Percentiles rank a stretch among this genome's conserved stretches.
Evolutionary conservation across 1,140 invertebrate species (phyloP).

Genomic region (Diploscapter pachys): DNA sequence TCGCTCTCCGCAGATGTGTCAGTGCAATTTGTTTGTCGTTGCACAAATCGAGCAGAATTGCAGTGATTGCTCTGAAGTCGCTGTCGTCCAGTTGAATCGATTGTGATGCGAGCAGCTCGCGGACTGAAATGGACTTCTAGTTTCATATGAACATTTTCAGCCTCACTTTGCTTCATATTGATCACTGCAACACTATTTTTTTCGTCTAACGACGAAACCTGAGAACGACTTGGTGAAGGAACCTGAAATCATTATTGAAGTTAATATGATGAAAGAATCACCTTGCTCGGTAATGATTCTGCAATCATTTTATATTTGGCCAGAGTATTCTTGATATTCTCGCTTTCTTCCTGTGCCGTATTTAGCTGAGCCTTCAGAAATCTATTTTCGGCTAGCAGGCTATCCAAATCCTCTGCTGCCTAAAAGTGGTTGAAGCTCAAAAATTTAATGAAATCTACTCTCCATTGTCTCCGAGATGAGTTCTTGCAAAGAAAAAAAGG

Average conservation of each 20-base stretch:
- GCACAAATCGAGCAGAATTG: slow-evolving; percentile 34
- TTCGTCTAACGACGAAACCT: neutral
- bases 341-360: slow-evolving; percentile 30
- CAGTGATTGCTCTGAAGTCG: slow-evolving; percentile 30
- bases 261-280: slow-evolving; percentile 3
- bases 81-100: slow-evolving; percentile 32
- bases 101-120: slow-evolving; percentile 29
- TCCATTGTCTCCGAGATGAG: neutral
- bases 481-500: no score
- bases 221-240: neutral
- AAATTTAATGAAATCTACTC: slow-evolving; percentile 5
- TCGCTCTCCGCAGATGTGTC: slow-evolving; percentile 28
- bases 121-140: slow-evolving; percentile 22
- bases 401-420: slow-evolving; percentile 34
- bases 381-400: slow-evolving; percentile 31
- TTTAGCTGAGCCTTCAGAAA: slow-evolving; percentile 35
- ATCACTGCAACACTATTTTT: slow-evolving; percentile 31
- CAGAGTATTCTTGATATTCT: slow-evolving; percentile 32
- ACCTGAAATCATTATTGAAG: neutral
- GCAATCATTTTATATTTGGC: slow-evolving; percentile 33
- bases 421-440: slow-evolving; percentile 20
- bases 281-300: slow-evolving; percentile 23
- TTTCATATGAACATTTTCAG: neutral
- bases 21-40: slow-evolving; percentile 37
- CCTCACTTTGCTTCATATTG: slow-evolving; percentile 24